A percentile compares a stretch with the other conserved stretches of the same genome.
phyloP scores from a whole-genome alignment of 2,888 invertebrate genomes.

The Eupsilia transversa region DNA sequence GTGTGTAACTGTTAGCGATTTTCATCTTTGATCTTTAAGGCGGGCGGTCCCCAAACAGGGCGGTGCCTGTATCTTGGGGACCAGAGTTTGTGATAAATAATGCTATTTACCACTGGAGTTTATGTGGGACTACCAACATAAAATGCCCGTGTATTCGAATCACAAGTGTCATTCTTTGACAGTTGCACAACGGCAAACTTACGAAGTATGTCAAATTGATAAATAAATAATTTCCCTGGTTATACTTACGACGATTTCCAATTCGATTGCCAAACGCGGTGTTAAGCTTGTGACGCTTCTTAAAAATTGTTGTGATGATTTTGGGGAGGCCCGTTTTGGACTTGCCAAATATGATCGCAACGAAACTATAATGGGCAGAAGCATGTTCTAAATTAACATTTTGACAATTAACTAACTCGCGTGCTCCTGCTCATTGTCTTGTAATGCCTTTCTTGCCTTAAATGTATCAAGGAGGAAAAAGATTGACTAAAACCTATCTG shows the following conservation, averaged over 20 bases:
- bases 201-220: not conserved
- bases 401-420: slow-evolving; percentile 2
- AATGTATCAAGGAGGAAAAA: slow-evolving; percentile 28
- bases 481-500: not conserved
- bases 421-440: slow-evolving; percentile 23
- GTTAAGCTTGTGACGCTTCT: not conserved
- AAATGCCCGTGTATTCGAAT: not conserved
- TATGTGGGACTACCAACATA: too few species aligned
- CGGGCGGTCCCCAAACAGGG: too few species aligned
- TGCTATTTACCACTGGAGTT: too few species aligned
- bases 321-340: not conserved
- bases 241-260: not conserved
- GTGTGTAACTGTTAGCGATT: too few species aligned
- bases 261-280: not conserved
- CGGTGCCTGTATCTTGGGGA: too few species aligned
- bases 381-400: slow-evolving; percentile 26
- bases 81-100: too few species aligned
- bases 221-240: not conserved
- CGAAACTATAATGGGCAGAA: slow-evolving; percentile 4
- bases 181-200: not conserved
- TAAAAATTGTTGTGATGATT: slow-evolving; percentile 1
- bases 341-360: slow-evolving; percentile 5
- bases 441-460: slow-evolving; percentile 32
- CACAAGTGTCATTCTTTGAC: not conserved
- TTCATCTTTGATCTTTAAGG: too few species aligned